A percentile compares a stretch with the other conserved stretches of the same genome.
These are phyloP conservation scores for Tamandua tetradactyla DNA, from an alignment of 2,797 vertebrate species.

Conservation along the genomic window DNA sequence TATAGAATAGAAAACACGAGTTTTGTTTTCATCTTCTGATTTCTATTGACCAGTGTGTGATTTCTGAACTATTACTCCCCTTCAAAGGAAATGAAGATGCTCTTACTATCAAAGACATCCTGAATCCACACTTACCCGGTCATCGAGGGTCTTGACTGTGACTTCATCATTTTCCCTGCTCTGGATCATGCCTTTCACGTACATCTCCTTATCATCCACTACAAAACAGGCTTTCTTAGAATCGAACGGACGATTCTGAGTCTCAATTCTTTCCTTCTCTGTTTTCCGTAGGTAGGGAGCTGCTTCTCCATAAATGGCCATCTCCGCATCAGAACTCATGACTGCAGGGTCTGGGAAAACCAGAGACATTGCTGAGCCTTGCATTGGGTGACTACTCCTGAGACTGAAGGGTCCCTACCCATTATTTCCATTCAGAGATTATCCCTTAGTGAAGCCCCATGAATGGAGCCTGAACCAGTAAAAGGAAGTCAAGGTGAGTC, in stretches of 20 bases:
- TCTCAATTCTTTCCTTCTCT: conserved; percentile 91
- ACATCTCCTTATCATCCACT: conserved; percentile 88
- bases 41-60: neutral
- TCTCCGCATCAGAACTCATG: conserved; percentile 91
- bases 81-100: neutral
- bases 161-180: conserved; percentile 90
- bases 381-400: neutral
- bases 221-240: conserved; percentile 91
- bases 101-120: neutral
- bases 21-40: neutral
- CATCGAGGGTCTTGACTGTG: conserved; percentile 87
- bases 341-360: conserved; percentile 67
- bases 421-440: neutral
- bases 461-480: neutral
- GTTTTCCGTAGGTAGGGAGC: conserved; percentile 91
- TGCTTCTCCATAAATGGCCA: conserved; percentile 91
- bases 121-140: conserved; percentile 85
- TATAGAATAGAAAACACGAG: fast-evolving
- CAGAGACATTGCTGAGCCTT: neutral
- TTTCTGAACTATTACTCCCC: neutral
- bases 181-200: conserved; percentile 86
- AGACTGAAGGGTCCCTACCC: neutral
- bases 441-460: neutral
- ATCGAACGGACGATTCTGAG: conserved; percentile 93
- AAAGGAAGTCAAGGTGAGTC: neutral